Percentiles rank a stretch among this genome's conserved stretches.
Conservation (phyloP, 2,888 invertebrate species). For the Nezara viridula region DNA sequence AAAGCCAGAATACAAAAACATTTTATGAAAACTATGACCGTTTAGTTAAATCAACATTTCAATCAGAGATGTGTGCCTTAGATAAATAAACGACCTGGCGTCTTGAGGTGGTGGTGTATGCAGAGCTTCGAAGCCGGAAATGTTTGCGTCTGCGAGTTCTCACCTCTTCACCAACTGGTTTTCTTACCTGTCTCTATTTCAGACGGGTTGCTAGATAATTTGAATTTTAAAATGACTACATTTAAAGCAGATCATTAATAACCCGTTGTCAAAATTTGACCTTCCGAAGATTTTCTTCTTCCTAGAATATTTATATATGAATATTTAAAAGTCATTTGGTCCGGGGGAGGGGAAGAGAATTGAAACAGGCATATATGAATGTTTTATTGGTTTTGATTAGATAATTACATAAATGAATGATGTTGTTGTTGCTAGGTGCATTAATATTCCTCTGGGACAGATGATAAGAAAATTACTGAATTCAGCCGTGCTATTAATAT, state of each 20-base stretch:
- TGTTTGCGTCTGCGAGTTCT: background rate
- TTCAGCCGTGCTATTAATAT: conserved; percentile 8
- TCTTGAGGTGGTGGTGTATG: background rate
- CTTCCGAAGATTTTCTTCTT: background rate
- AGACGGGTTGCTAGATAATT: background rate
- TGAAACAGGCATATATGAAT: background rate
- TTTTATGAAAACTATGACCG: no score
- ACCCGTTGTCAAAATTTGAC: conserved; percentile 26
- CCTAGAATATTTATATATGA: conserved; percentile 5
- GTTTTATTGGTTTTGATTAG: conserved; percentile 43
- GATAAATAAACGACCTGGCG: no score
- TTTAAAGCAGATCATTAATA: conserved; percentile 31
- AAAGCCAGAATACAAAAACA: no score
- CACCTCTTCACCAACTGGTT: conserved; percentile 29
- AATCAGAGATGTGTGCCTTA: no score
- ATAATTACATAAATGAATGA: conserved; percentile 28
- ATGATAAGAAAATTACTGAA: conserved; percentile 20
- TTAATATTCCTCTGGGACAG: background rate
- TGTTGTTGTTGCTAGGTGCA: conserved; percentile 6
- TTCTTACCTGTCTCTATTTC: background rate
- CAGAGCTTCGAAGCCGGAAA: background rate
- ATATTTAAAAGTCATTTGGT: conserved; percentile 10
- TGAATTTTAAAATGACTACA: conserved; percentile 35
- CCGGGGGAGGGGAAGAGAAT: background rate
- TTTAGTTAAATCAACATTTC: no score